Evolutionary conservation across 2,113 vertebrate genomes (phyloP), one percentile per base, ranked within the genome.

Genomic region (Hyperoodon ampullatus): DNA sequence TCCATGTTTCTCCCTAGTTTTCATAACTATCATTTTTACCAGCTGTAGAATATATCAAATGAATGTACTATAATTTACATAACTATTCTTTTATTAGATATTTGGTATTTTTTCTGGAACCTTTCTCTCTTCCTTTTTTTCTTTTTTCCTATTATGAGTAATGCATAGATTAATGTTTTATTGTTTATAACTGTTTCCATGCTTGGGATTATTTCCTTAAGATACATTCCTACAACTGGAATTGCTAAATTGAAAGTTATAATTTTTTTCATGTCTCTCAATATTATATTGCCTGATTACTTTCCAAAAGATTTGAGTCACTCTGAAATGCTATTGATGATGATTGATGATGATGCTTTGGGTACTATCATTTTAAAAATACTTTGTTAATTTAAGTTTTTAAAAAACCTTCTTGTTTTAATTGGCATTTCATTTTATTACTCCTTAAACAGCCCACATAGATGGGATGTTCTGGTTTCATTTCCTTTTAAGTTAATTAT

Each of bases 221-320:
- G 78, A 61, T 55, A 86, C 26, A 61, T 82, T 92, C 50, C 63
- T 83, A 70, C 30, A 90, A 70, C 6, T 88, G 12, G 71, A 83
- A 93, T 86, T 89, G 53, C 35, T 82, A 96, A 89, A 55, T 18
- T 91, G 71, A 84, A 92, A 96, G 39, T 71, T 72, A 86, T 12
- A 91, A 70, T 14, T 12, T 65, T 53, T 24, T 63, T 13, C 68
- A 26, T 90, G 28, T 47, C 35, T 93, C 16, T 70, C 44, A 44
- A 75, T 26, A 39, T 33, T 61, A 66, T 63, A 78, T 68, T 53
- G 23, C 60, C 30, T 63, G 77, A 61, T 88, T 75, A 35, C 42
- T 95, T 92, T 92, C n/a, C 74, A 95, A 87, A 92, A 92, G 80
- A 33, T 70, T 30, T 94, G 63, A 68, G 84, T 95, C 35, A n/a